Evolutionary conservation across 1,140 invertebrate genomes (phyloP).

Genomic region (Scaptomyza pallida): DNA sequence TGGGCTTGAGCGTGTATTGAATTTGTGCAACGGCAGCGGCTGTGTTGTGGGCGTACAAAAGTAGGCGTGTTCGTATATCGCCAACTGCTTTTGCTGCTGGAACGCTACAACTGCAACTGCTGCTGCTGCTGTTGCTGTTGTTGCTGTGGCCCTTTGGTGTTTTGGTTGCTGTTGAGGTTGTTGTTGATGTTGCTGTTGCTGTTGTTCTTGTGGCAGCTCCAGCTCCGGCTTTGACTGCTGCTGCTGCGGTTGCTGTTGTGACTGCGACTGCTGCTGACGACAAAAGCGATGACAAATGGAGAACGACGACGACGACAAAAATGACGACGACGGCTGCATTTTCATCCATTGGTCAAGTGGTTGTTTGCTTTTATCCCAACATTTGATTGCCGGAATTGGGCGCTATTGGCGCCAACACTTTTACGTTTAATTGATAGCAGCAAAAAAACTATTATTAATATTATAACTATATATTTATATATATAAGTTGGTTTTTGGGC

Average conservation of each 20-base stretch:
- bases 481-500: slow-evolving; percentile 6
- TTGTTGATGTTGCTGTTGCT: slow-evolving; percentile 44
- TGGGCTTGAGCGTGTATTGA: slow-evolving; percentile 28
- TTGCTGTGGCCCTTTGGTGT: slow-evolving; percentile 34
- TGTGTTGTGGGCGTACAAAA: slow-evolving; percentile 21
- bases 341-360: slow-evolving; percentile 83
- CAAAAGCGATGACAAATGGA: slow-evolving; percentile 79
- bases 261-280: slow-evolving; percentile 47
- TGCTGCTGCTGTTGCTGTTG: slow-evolving; percentile 37
- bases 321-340: slow-evolving; percentile 83
- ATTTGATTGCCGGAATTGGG: slow-evolving; percentile 68
- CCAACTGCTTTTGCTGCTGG: slow-evolving; percentile 2
- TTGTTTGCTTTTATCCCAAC: slow-evolving; percentile 74
- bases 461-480: background rate
- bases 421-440: background rate
- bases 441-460: slow-evolving; percentile 6
- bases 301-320: slow-evolving; percentile 77
- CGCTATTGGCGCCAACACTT: slow-evolving; percentile 27
- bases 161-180: slow-evolving; percentile 45
- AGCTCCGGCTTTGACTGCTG: slow-evolving; percentile 20
- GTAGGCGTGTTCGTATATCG: slow-evolving; percentile 14
- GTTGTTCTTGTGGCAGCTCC: slow-evolving; percentile 36
- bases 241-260: slow-evolving; percentile 19
- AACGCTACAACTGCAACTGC: background rate
- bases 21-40: slow-evolving; percentile 15